These are phyloP conservation scores for Anadara kagoshimensis DNA, from an alignment of 1,140 invertebrate genomes.

Conservation along the genomic window DNA sequence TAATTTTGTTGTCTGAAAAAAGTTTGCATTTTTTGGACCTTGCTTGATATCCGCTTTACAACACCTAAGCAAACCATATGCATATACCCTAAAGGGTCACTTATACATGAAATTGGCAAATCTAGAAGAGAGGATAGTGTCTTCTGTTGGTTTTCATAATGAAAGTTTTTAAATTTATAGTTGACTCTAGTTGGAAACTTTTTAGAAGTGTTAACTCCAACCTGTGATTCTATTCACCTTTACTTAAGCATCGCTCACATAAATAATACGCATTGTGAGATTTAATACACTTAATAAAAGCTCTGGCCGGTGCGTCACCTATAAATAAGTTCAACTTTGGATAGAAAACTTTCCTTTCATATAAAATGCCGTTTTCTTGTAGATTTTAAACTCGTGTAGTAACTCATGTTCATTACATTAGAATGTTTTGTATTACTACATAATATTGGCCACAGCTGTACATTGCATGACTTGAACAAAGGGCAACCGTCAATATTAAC, in stretches of 20 bases:
- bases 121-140: no score
- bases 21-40: no score
- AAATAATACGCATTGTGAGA: conserved; percentile 48
- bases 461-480: conserved; percentile 27
- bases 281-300: conserved; percentile 66
- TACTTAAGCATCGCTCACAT: conserved; percentile 46
- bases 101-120: no score
- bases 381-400: conserved; percentile 51
- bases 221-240: conserved; percentile 34
- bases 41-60: no score
- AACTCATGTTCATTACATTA: conserved; percentile 53
- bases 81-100: no score
- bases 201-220: no score
- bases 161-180: no score
- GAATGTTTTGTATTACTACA: conserved; percentile 57
- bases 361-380: conserved; percentile 36
- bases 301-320: conserved; percentile 71
- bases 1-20: no score
- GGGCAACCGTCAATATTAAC: conserved; percentile 4
- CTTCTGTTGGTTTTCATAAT: no score
- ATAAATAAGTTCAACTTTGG: conserved; percentile 55
- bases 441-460: conserved; percentile 61
- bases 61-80: no score
- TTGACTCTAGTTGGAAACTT: no score
- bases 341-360: conserved; percentile 39